Base-by-base conservation (phyloP, 2,888 invertebrate genomes). In the Acanthacorydalis orientalis region DNA sequence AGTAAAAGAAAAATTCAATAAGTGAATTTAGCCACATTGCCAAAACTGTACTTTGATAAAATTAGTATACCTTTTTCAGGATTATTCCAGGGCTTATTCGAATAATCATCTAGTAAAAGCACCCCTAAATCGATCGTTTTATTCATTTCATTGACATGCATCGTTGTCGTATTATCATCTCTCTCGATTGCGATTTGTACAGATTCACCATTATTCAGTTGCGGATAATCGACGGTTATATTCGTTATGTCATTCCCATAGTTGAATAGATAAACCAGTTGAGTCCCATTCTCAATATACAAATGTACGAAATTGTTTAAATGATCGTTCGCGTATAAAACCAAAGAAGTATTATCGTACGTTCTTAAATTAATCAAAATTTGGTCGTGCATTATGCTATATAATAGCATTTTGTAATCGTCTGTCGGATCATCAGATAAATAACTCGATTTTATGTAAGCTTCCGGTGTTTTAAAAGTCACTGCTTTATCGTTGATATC, bases 291-390 rank as follows among this genome's bases (percentile, higher is more conserved):
- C 53, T 82, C 78, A 51, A 91, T 79, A 64, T 86, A 88, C 31
- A 92, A 67, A 64, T 92, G 92, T 45, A 91, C 80, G 63, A 93
- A 93, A 64, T 95, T 95, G 61, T 92, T 92, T 50, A 88, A 70
- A 63, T 92, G 84, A 64, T 95, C 93, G 60, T 92, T 89, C 33
- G 90, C 88, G 60, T 93, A 93, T 7, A 93, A 68, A 14, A 93
- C 80, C 55, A 93, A 65, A 0, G 89, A 81, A 53, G 83, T 77
- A 37, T 75, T 72, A 57, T 86, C 86, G 60, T 89, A 89, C 0
- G 93, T 93, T 55, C 93, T 73, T 50, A 95, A 70, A 65, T 91
- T 93, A 61, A 93, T 77, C n/a, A 91, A 70, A 48, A 93, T 78
- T 56, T 83, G 80, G 61, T 87, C 78, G 10, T 75, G 73, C 57